Conservation (phyloP, 2,113 vertebrate genomes). For the Chascanopsetta lugubris region DNA sequence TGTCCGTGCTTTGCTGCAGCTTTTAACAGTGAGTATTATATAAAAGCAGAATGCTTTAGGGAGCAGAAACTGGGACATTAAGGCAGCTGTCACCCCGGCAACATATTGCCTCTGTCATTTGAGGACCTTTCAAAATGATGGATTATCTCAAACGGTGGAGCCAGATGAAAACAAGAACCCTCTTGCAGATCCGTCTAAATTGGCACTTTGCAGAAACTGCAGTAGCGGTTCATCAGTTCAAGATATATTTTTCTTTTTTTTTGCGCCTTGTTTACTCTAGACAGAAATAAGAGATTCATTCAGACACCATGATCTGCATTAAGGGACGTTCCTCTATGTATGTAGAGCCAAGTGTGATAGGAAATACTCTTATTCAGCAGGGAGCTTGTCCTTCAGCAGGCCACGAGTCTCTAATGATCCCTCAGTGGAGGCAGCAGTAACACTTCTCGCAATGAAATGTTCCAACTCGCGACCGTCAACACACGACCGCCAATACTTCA, state of each 20-base stretch:
- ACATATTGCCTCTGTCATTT: slow-evolving; percentile 29
- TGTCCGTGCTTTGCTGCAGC: not conserved
- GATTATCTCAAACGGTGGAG: slow-evolving; percentile 35
- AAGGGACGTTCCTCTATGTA: slow-evolving; percentile 3
- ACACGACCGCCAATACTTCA: not conserved
- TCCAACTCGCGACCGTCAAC: slow-evolving; percentile 22
- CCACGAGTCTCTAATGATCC: slow-evolving; percentile 73
- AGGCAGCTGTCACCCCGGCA: slow-evolving; percentile 16
- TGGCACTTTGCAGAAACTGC: not conserved
- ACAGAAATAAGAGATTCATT: slow-evolving; percentile 31
- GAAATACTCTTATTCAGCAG: slow-evolving; percentile 65
- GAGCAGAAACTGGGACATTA: slow-evolving; percentile 21
- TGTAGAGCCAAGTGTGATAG: slow-evolving; percentile 36
- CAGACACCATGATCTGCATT: slow-evolving; percentile 3
- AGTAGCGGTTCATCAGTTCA: too few relatives aligned
- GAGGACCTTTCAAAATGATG: slow-evolving; percentile 41
- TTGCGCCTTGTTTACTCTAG: slow-evolving; percentile 16
- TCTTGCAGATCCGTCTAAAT: slow-evolving; percentile 16
- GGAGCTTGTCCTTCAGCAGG: slow-evolving; percentile 58
- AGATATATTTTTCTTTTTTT: too few relatives aligned
- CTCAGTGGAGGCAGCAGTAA: slow-evolving; percentile 60
- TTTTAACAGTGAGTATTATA: not conserved
- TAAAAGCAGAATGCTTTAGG: not conserved
- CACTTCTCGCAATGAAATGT: slow-evolving; percentile 53
- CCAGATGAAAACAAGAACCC: not conserved